Percentiles rank a stretch among this genome's conserved stretches.
Conservation (phyloP, 2,888 invertebrate genomes). For the Norana najaformis region DNA sequence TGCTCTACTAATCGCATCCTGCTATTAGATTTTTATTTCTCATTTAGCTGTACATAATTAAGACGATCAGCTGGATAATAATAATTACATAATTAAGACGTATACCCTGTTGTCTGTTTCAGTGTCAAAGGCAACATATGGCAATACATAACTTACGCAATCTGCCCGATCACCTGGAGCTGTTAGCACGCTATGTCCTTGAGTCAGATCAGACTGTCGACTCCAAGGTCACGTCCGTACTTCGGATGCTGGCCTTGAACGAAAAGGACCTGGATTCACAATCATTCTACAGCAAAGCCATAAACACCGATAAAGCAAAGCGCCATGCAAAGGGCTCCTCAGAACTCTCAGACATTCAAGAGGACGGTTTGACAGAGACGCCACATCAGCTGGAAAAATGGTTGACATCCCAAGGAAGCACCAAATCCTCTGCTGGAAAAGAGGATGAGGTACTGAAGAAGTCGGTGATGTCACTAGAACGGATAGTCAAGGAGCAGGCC, state of each 20-base stretch:
- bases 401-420: neutral
- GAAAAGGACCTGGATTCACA: neutral
- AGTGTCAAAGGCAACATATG: neutral
- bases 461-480: neutral
- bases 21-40: too few relatives aligned
- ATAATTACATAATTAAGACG: neutral
- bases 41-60: too few relatives aligned
- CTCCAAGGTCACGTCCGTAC: neutral
- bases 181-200: neutral
- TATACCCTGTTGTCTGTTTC: neutral
- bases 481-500: neutral
- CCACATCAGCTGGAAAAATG: neutral
- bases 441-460: neutral
- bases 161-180: conserved; percentile 20
- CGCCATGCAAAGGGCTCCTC: neutral
- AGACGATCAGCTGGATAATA: neutral
- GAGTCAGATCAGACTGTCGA: neutral
- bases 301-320: neutral
- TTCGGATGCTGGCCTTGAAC: conserved; percentile 10
- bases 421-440: neutral
- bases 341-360: neutral
- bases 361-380: neutral
- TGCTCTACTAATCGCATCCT: too few relatives aligned
- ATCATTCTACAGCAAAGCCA: neutral
- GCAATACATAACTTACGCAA: neutral